Evolutionary conservation across 1,140 invertebrate species (phyloP), one percentile per base, ranked within the genome.

Genomic region (Belonocnema kinseyi): DNA sequence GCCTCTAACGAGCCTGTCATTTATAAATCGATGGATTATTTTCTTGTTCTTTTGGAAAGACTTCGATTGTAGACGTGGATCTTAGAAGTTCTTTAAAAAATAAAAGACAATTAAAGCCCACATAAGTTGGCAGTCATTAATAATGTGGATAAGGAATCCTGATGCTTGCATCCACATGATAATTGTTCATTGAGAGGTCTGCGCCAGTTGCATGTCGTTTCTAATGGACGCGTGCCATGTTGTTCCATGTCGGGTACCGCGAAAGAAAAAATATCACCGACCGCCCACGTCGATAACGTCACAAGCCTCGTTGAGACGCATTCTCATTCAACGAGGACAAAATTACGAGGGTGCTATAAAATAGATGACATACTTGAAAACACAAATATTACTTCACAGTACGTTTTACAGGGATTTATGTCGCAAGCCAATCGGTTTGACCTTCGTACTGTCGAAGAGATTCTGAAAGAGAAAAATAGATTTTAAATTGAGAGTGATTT

Each of bases 131-230:
- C 12, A 13, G 40, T 6, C 14, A 66, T 66, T 66, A 66, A 61
- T 46, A 46, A 46, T 46, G 10, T 8, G 8, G 40, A 40, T 16
- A 66, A 66, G 14, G 26, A 82, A 80, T 80, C 53, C 66, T 46
- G 73, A n/a, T 56, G 66, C 76, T 26, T 21, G 74, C 80, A 54
- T 75, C 78, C 78, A 80, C 81, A 76, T 58, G 51, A 79, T 74
- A 50, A 75, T 50, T 70, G 75, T 79, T 66, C 19, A 58, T 33
- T 66, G 61, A 66, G 33, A 66, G 61, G 26, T 40, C 40, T 40
- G 26, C 7, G 40, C 56, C 6, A 13, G 21, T 26, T 21, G 33
- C 71, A 81, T 74, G 76, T 78, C 58, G 79, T 33, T 33, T 33
- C 26, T 33, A 33, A 77, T 19, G 19, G 56, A 71, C 78, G 61